A percentile compares a stretch with the other conserved stretches of the same genome.
Conservation (phyloP, 2,888 invertebrate species). For the Epistrophe grossulariae region DNA sequence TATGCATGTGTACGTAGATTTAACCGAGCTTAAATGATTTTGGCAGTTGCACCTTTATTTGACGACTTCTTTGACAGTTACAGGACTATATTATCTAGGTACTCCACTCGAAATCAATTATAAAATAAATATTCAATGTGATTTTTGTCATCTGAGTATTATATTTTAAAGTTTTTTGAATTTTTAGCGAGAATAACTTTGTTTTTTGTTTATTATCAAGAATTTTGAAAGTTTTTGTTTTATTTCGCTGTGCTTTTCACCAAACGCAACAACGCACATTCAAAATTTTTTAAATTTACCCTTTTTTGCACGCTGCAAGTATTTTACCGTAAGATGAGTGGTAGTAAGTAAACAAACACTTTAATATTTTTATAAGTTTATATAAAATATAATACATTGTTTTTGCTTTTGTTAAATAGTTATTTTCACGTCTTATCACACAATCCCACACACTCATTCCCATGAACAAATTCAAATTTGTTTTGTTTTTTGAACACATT, state of each 20-base stretch:
- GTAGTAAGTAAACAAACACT: conserved; percentile 65
- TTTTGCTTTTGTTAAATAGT: background rate
- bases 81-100: background rate
- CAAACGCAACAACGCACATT: conserved; percentile 40
- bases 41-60: background rate
- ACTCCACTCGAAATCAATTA: background rate
- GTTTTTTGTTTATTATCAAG: conserved; percentile 6
- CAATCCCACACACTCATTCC: background rate
- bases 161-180: conserved; percentile 6
- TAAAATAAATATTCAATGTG: background rate
- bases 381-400: background rate
- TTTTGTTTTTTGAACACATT: conserved; percentile 5
- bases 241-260: conserved; percentile 46
- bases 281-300: conserved; percentile 56
- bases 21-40: background rate
- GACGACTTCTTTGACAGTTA: background rate
- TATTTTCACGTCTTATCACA: no score
- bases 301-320: conserved; percentile 78
- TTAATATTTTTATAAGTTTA: background rate
- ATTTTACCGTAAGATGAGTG: conserved; percentile 70
- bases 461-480: background rate
- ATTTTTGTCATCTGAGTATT: background rate
- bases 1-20: no score
- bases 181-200: conserved; percentile 18
- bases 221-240: conserved; percentile 4